Conservation (phyloP, 2,888 invertebrate species). For the Salpingus planirostris region DNA sequence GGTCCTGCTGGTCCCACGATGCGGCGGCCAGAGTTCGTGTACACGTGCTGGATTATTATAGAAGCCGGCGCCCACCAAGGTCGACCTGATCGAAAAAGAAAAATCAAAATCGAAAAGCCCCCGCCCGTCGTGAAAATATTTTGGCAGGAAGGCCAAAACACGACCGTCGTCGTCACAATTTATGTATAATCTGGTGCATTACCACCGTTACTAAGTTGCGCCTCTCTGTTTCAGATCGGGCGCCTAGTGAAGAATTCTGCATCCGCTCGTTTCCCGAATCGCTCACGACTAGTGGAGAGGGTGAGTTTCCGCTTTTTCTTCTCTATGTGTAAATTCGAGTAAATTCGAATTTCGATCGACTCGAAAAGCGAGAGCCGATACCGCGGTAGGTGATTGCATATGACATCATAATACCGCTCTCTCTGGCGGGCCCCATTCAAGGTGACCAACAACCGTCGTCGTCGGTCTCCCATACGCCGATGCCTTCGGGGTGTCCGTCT, state of each 20-base stretch:
- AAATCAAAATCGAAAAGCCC: too few relatives aligned
- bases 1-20: conserved; percentile 12
- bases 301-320: conserved; percentile 43
- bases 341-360: too few relatives aligned
- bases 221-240: conserved; percentile 51
- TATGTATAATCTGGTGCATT: too few relatives aligned
- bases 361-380: too few relatives aligned
- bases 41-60: conserved; percentile 12
- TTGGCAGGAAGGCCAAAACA: too few relatives aligned
- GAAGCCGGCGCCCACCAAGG: conserved; percentile 15
- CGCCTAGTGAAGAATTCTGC: conserved; percentile 57
- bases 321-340: background rate
- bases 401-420: conserved; percentile 19
- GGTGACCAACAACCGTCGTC: conserved; percentile 25
- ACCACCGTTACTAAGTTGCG: too few relatives aligned
- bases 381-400: conserved; percentile 21
- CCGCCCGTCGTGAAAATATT: too few relatives aligned
- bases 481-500: conserved; percentile 16
- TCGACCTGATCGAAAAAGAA: conserved; percentile 16
- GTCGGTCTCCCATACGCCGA: conserved; percentile 16
- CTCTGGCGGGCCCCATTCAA: conserved; percentile 23
- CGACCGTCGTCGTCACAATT: too few relatives aligned
- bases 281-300: conserved; percentile 76
- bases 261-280: conserved; percentile 59
- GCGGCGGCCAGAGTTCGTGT: conserved; percentile 3